Percentiles rank a stretch among this genome's conserved stretches.
phyloP scores from a whole-genome alignment of 2,113 vertebrate species.

The Dolichotis patagonum region DNA sequence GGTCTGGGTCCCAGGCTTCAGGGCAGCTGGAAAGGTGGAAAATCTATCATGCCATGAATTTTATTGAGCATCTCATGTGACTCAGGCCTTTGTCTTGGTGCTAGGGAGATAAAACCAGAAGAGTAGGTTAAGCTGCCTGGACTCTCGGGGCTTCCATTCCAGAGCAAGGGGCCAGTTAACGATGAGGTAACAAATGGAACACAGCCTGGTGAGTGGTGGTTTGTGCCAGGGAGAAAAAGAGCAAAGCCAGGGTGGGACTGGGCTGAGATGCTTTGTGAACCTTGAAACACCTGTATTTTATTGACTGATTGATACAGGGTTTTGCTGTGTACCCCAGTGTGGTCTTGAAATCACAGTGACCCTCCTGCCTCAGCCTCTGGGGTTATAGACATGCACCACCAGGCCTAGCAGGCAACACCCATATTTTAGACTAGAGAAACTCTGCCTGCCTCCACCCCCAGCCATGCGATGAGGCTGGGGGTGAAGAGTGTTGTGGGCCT shows the following conservation, averaged over 20 bases:
- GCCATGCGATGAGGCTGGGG: background rate
- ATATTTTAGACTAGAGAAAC: background rate
- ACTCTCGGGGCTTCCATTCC: background rate
- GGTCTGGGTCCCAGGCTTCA: background rate
- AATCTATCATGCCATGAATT: background rate
- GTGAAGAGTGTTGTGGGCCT: background rate
- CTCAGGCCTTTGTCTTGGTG: background rate
- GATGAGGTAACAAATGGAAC: background rate
- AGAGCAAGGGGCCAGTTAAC: background rate
- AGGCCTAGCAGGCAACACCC: background rate
- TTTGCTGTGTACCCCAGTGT: background rate
- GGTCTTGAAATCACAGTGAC: background rate
- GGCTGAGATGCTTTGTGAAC: background rate
- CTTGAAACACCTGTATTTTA: background rate
- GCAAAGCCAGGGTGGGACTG: background rate
- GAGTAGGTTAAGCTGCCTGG: background rate
- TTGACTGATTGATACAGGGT: background rate
- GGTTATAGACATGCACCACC: background rate
- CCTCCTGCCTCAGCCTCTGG: background rate
- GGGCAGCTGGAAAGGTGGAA: background rate
- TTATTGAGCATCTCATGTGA: background rate
- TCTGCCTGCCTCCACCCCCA: no score
- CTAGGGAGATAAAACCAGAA: background rate
- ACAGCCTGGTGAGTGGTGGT: background rate
- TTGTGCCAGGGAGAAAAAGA: background rate